Evolutionary conservation across 2,113 vertebrate species (phyloP).

Genomic region (Brevimyrus niger): DNA sequence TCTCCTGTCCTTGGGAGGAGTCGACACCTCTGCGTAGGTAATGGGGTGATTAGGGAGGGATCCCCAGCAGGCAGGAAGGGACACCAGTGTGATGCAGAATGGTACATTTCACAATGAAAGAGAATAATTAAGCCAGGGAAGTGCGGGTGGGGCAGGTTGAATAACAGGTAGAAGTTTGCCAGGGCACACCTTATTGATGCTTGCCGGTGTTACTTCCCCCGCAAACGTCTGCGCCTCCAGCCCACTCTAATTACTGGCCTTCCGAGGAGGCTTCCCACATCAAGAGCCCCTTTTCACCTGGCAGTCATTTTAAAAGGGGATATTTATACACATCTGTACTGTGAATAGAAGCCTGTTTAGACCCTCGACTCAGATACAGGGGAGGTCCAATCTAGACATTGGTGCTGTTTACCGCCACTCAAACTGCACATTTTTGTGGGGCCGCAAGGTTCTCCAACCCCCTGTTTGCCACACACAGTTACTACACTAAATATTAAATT

Average conservation of each 20-base stretch:
- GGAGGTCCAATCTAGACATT: background rate
- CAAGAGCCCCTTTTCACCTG: background rate
- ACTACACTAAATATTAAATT: background rate
- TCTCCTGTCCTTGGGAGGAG: background rate
- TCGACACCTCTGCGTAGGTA: background rate
- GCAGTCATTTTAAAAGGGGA: background rate
- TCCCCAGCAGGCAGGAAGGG: background rate
- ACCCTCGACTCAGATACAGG: background rate
- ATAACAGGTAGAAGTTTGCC: constrained; percentile 20
- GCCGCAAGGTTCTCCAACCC: background rate
- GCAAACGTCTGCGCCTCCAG: constrained; percentile 10
- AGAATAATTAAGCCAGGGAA: constrained; percentile 32
- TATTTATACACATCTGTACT: constrained; percentile 10
- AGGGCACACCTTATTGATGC: constrained; percentile 25
- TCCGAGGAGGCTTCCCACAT: background rate
- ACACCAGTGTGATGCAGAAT: constrained; percentile 8
- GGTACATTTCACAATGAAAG: constrained; percentile 28
- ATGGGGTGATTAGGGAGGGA: background rate
- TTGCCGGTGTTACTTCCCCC: constrained; percentile 26
- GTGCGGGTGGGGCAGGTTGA: constrained; percentile 22
- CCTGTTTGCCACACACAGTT: background rate
- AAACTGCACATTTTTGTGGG: background rate
- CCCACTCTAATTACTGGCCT: background rate
- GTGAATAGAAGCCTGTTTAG: background rate
- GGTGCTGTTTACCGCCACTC: background rate